phyloP scores from a whole-genome alignment of 2,113 vertebrate genomes.

The Columba livia region DNA sequence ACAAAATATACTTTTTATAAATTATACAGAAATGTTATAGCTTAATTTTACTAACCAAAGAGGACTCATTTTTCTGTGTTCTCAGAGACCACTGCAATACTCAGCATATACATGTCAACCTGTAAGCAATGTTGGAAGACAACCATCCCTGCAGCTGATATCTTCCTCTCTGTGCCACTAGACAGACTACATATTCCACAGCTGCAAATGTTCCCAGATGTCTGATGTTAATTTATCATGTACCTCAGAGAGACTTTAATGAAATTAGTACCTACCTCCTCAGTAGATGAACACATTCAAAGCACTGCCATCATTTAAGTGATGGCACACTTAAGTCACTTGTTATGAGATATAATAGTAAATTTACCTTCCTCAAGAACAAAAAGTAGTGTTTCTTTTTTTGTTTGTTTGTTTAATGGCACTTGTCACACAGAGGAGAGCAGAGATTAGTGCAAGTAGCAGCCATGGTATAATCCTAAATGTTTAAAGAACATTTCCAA shows the following conservation, averaged over 20 bases:
- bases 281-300: neutral
- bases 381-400: neutral
- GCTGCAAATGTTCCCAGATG: neutral
- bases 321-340: neutral
- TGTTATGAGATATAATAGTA: neutral
- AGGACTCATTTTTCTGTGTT: neutral
- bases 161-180: neutral
- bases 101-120: neutral
- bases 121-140: neutral
- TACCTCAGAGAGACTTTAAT: neutral
- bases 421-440: neutral
- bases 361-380: neutral
- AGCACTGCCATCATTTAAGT: neutral
- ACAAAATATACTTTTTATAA: neutral
- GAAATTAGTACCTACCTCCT: neutral
- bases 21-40: neutral
- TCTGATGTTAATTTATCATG: neutral
- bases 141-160: neutral
- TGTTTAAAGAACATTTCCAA: neutral
- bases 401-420: neutral
- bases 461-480: neutral
- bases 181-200: neutral
- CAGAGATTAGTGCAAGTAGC: neutral
- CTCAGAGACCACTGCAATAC: neutral
- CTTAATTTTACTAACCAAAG: neutral